Evolutionary conservation across 1,140 invertebrate genomes (phyloP), one percentile per base, ranked within the genome.

Genomic region (Ptiloglossa arizonensis): DNA sequence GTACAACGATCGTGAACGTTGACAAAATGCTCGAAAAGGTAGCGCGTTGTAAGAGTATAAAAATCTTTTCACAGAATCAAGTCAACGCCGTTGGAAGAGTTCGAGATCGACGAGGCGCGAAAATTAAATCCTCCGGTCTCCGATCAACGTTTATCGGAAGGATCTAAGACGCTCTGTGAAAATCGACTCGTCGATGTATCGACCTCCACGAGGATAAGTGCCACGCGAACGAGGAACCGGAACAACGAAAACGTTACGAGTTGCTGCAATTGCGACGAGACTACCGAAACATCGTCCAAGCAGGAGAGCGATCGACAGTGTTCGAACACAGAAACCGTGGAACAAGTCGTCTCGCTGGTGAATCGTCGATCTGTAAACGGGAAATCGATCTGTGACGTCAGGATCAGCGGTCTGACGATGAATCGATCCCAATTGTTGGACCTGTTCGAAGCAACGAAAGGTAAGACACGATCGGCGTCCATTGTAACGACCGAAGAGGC

Each of bases 191-290:
- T 38, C 8, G 38, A 41, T 5, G 24, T 32, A 5, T 74, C 38
- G 5, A 74, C 71, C 0, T 74, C 71, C 8, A 66, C 62, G 1
- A 66, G 15, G 4, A 19, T 66, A n/a, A 66, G 60, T 5, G 48
- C 9, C 2, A 35, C 9, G 9, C 35, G 5, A 35, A 35, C 9
- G 35, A 41, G 41, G 19, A n/a, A 52, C 1, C 22, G 2, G 1
- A 41, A 63, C 13, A 15, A 32, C 17, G 62, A 75, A 29, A 29
- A 9, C 1, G 4, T 46, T 13, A 27, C n/a, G 29, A 50, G 11
- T 17, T 9, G 8, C 2, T 15, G 1, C 0, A 35, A n/a, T 8
- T 17, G 1, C n/a, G 9, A 50, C 6, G 27, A n/a, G 13, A 35
- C 22, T 8, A 5, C 1, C 22, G 60, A 22, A 27, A 9, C 6